Base-by-base conservation (phyloP, 2,113 vertebrate genomes). In the Pycnonotus jocosus region DNA sequence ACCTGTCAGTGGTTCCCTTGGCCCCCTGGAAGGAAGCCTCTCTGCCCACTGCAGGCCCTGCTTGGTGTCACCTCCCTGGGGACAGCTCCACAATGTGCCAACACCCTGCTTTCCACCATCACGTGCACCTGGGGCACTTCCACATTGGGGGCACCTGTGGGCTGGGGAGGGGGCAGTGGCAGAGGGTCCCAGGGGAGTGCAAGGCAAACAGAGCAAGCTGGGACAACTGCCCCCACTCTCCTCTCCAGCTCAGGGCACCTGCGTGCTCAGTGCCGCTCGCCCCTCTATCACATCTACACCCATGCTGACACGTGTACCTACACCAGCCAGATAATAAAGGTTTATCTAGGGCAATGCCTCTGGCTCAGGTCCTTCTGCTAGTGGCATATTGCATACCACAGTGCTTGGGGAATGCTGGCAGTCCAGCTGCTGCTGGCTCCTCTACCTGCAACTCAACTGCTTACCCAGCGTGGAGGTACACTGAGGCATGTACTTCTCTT, bases 301-400 rank as follows among this genome's bases (percentile, higher is more conserved):
- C 0, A 8, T 8, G 23, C 56, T 91, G 89, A 90, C 89, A 79
- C 13, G 3, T 94, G 81, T 97, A 92, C 66, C 83, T 61, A 73
- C 88, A 96, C 94, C 86, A 94, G 93, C 72, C 57, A 86, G 91
- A 81, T 71, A 97, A 97, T 97, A 97, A 97, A 91, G 37, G 73
- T 93, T 83, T 91, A 90, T 73, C 79, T 33, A 45, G 73, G 94
- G 80, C 33, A 42, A 57, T 1, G 22, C 45, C 68, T 94, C 68
- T 16, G 33, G 54, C 50, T 96, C 9, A 1, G n/a, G 48, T 95
- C 61, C 28, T 93, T 79, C 24, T 79, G 27, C 83, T 50, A 47
- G 47, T 22, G 35, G 35, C 8, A 33, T 65, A 65, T 6, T 4
- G 1, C 42, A 17, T 0, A 4, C 16, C 2, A 5, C 24, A 24